Percentiles rank a stretch among this genome's conserved stretches.
These are phyloP conservation scores for Percina caprodes DNA, from an alignment of 2,113 vertebrate species.

Conservation along the genomic window DNA sequence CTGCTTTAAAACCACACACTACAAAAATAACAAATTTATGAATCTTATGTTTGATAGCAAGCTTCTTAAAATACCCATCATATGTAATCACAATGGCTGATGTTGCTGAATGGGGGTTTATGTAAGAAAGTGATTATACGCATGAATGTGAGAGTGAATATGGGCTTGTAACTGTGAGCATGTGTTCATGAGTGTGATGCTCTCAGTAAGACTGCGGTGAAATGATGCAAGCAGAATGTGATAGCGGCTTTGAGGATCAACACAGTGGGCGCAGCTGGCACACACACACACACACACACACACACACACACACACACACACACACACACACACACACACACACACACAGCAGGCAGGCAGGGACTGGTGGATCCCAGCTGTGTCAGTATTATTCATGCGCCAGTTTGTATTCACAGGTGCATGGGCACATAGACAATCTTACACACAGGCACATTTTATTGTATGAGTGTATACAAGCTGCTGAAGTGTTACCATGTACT, in stretches of 20 bases:
- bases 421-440: constrained; percentile 26
- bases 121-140: constrained; percentile 32
- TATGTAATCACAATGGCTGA: constrained; percentile 8
- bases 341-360: constrained; percentile 33
- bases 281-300: constrained; percentile 2
- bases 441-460: constrained; percentile 14
- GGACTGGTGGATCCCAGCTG: constrained; percentile 62
- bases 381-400: constrained; percentile 55
- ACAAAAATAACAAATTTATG: neutral
- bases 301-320: constrained; percentile 15
- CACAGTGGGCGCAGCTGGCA: constrained; percentile 66
- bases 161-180: constrained; percentile 35
- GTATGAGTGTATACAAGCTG: constrained; percentile 10
- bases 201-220: constrained; percentile 45
- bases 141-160: constrained; percentile 33
- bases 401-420: constrained; percentile 52
- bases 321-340: constrained; percentile 25
- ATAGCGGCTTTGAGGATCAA: constrained; percentile 64
- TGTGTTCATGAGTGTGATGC: constrained; percentile 61
- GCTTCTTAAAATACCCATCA: constrained; percentile 18
- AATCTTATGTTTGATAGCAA: neutral
- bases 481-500: constrained; percentile 8
- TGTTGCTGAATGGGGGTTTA: constrained; percentile 18
- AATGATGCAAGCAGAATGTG: constrained; percentile 65
- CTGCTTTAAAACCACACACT: neutral